These are phyloP conservation scores for Geodia barretti DNA, from an alignment of 37 sponge, comb jelly and placozoan genomes.

Conservation along the genomic window DNA sequence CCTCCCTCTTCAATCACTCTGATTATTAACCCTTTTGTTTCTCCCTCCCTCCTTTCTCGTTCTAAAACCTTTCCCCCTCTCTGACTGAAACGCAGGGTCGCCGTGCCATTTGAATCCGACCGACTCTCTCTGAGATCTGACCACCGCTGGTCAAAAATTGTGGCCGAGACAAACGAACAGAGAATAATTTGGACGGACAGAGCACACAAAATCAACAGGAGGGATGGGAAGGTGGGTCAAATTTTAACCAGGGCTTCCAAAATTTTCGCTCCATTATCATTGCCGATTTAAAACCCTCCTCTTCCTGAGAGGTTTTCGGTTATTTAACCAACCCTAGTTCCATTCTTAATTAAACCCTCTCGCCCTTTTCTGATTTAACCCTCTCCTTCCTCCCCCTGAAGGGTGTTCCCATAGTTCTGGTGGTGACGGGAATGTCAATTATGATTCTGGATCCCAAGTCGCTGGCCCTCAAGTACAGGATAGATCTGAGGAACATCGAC, in stretches of 20 bases:
- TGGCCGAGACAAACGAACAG: constrained; percentile 62
- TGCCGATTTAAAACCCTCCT: too few species aligned
- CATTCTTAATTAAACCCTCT: background rate
- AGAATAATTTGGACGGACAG: constrained; percentile 84
- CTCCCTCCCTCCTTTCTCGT: background rate
- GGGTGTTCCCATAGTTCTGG: constrained; percentile 61
- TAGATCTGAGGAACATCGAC: constrained; percentile 50
- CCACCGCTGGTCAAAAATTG: constrained; percentile 63
- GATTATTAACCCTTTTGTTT: too few species aligned
- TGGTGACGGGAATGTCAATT: constrained; percentile 59
- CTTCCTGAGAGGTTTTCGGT: too few species aligned
- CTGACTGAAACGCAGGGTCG: constrained; percentile 65
- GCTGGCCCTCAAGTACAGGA: constrained; percentile 53
- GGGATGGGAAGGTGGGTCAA: constrained; percentile 64
- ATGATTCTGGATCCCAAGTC: constrained; percentile 75
- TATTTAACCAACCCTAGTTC: background rate
- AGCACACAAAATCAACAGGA: constrained; percentile 78
- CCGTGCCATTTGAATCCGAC: constrained; percentile 75
- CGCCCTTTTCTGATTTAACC: background rate
- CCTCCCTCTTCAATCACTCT: too few species aligned
- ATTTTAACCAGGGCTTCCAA: too few species aligned
- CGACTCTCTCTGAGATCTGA: constrained; percentile 54
- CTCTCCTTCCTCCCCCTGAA: constrained; percentile 3
- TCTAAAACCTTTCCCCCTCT: background rate
- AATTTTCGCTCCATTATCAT: too few species aligned